A percentile compares a stretch with the other conserved stretches of the same genome.
phyloP scores from a whole-genome alignment of 2,888 invertebrate species.

The Microplitis manilae region DNA sequence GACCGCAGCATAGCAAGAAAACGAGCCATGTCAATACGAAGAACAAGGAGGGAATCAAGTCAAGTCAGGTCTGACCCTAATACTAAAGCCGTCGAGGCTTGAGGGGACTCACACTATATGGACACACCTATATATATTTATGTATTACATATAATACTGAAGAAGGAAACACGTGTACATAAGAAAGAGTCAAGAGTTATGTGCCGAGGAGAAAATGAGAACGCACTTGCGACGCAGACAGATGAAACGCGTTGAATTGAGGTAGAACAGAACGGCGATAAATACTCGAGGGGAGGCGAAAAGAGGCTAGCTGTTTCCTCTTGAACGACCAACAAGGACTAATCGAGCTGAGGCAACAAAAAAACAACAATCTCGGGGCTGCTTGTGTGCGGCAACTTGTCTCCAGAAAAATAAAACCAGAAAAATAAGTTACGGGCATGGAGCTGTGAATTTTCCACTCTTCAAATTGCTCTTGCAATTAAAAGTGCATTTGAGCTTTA shows the following conservation, averaged over 20 bases:
- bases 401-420: not conserved
- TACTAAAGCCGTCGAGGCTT: conserved; percentile 6
- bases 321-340: conserved; percentile 20
- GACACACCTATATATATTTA: conserved; percentile 11
- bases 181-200: conserved; percentile 9
- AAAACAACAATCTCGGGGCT: conserved; percentile 22
- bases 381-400: not conserved
- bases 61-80: not conserved
- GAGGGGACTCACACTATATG: not conserved
- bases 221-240: conserved; percentile 8
- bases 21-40: not conserved
- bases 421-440: not conserved
- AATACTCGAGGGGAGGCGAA: not conserved
- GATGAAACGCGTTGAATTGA: not conserved
- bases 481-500: conserved; percentile 52
- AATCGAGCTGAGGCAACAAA: conserved; percentile 15
- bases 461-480: conserved; percentile 48
- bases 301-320: conserved; percentile 16
- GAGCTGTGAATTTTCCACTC: conserved; percentile 17
- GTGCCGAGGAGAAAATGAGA: conserved; percentile 9
- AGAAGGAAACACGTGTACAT: conserved; percentile 16
- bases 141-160: conserved; percentile 1
- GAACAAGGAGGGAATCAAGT: not conserved
- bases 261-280: not conserved
- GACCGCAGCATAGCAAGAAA: not conserved